Evolutionary conservation across 2,888 invertebrate species (phyloP), one percentile per base, ranked within the genome.

Genomic region (Boloria euphrosyne): DNA sequence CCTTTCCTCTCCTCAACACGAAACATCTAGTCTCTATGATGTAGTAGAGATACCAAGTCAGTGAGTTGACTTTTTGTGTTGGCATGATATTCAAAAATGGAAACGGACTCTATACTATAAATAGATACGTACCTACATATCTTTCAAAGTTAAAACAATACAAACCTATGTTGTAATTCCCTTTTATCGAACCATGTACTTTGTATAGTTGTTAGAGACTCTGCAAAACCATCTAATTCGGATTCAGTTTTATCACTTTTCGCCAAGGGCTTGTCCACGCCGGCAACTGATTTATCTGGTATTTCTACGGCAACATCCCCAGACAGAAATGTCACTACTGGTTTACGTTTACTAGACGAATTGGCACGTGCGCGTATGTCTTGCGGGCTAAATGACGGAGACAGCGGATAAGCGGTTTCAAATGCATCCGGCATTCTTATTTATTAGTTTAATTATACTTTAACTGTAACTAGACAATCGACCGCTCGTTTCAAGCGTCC

Each of bases 341-440:
- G 86, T 55, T 82, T 81, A 70, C 87, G 88, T 70, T 84, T 86
- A 64, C 85, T 89, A 4, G 90, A 87, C 0, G 94, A 93, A 79
- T 94, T 94, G 5, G 94, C 93, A 77, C 94, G 93, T 75, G 93
- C 93, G 76, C 94, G 91, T 75, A 94, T 88, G 49, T 93, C 90
- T 83, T 92, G 85, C 50, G 93, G 89, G 55, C 88, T 91, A 62
- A 93, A 78, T 31, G 87, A 76, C 31, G 93, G 92, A 61, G 88
- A 82, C 67, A 93, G 81, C 27, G 94, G 94, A 80, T 94, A 93
- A 50, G 91, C 85, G 75, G 87, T 88, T 79, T 94, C 94, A 75
- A 93, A 93, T 52, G 83, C 84, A 83, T 94, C 93, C 52, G 94
- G 94, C 94, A 94, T 94, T 78, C 78, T 82, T 14, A 38, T 54